Percentiles rank a stretch among this genome's conserved stretches.
phyloP scores from a whole-genome alignment of 37 sponge, comb jelly and placozoan species.

The Petrosia ficiformis region DNA sequence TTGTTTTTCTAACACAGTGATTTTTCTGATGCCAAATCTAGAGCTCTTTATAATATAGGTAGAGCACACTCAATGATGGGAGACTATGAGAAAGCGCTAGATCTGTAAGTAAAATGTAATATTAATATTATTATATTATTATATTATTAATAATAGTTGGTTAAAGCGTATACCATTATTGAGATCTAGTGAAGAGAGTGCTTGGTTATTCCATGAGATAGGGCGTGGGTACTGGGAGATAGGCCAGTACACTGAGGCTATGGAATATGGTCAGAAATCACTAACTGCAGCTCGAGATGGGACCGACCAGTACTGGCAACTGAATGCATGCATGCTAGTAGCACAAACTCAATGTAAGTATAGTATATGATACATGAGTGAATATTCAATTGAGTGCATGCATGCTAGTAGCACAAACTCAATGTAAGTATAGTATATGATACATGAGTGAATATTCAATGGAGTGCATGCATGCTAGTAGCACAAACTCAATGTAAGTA shows the following conservation, averaged over 20 bases:
- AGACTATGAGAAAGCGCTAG: conserved; percentile 76
- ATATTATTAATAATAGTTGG: conserved; percentile 51
- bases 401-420: conserved; percentile 78
- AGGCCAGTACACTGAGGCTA: conserved; percentile 42
- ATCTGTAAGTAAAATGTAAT: conserved; percentile 53
- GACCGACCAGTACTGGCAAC: conserved; percentile 85
- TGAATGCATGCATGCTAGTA: conserved; percentile 82
- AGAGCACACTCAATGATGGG: conserved; percentile 76
- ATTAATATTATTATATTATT: not conserved
- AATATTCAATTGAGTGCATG: conserved; percentile 87
- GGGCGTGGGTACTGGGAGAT: conserved; percentile 83
- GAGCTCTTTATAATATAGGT: conserved; percentile 89
- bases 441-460: conserved; percentile 24
- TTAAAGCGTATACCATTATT: conserved; percentile 48
- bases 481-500: conserved; percentile 73
- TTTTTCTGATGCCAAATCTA: conserved; percentile 24
- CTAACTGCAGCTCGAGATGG: conserved; percentile 64
- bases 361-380: not conserved
- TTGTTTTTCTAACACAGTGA: conserved; percentile 5
- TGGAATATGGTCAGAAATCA: conserved; percentile 73
- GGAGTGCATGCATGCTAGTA: conserved; percentile 81
- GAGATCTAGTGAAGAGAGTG: conserved; percentile 61
- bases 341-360: conserved; percentile 73
- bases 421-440: conserved; percentile 48
- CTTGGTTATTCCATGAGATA: conserved; percentile 92